Percentiles rank a stretch among this genome's conserved stretches.
phyloP scores from a whole-genome alignment of 2,797 vertebrate species.

The Pangasius krempfi region DNA sequence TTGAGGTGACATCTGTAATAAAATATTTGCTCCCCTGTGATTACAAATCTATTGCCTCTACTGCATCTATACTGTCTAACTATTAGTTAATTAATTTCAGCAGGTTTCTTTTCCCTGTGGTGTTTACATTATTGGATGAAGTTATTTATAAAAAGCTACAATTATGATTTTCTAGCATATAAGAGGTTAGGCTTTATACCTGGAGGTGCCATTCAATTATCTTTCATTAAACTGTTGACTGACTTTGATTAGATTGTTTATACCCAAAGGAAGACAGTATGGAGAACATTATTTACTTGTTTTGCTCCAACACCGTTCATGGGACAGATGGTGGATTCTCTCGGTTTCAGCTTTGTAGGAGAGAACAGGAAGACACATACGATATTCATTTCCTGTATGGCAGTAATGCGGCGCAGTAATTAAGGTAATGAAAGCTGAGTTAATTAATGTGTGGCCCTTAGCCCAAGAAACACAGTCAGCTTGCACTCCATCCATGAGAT shows the following conservation, averaged over 20 bases:
- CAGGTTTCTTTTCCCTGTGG: not conserved
- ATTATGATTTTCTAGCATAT: not conserved
- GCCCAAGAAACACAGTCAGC: slow-evolving; percentile 1
- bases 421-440: slow-evolving; percentile 37
- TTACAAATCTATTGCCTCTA: not conserved
- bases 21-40: not conserved
- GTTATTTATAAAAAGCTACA: not conserved
- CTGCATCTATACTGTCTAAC: too few species aligned
- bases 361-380: not conserved
- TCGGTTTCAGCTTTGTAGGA: not conserved
- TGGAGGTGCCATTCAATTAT: not conserved
- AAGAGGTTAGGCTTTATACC: not conserved
- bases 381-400: slow-evolving; percentile 30
- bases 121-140: not conserved
- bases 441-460: slow-evolving; percentile 13
- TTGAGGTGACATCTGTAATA: not conserved
- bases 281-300: not conserved
- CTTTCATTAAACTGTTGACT: not conserved
- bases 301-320: not conserved
- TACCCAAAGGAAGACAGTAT: not conserved
- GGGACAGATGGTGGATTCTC: not conserved
- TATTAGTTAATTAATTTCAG: not conserved
- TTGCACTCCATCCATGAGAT: slow-evolving; percentile 8
- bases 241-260: not conserved
- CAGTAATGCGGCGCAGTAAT: slow-evolving; percentile 2